Evolutionary conservation across 2,797 vertebrate species (phyloP).

Genomic region (Malurus splendens): DNA sequence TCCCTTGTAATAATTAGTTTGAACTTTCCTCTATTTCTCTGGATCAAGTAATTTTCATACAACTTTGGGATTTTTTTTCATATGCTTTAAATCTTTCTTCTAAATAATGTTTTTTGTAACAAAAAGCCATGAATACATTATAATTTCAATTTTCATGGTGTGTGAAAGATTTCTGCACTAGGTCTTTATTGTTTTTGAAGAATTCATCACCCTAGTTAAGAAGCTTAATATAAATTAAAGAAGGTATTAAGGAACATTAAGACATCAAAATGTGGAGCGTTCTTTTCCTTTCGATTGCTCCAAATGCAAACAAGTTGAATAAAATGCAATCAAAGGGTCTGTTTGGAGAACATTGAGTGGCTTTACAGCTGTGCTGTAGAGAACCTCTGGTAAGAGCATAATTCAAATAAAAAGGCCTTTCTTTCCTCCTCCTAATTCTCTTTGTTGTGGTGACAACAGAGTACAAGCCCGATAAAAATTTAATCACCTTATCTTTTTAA

Average conservation of each 20-base stretch:
- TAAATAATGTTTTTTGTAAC: constrained; percentile 32
- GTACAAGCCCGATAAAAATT: constrained; percentile 75
- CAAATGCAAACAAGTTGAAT: constrained; percentile 72
- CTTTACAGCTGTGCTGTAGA: constrained; percentile 69
- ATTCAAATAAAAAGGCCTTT: constrained; percentile 64
- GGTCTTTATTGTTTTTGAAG: constrained; percentile 78
- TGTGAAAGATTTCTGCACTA: constrained; percentile 66
- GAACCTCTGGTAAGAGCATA: constrained; percentile 63
- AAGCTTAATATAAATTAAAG: constrained; percentile 83
- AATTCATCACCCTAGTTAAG: constrained; percentile 78
- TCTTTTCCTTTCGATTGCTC: constrained; percentile 64
- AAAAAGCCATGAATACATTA: constrained; percentile 52
- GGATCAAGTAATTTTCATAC: constrained; percentile 47
- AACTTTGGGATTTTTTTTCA: constrained; percentile 42
- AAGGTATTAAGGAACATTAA: constrained; percentile 81
- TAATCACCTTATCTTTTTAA: constrained; percentile 82
- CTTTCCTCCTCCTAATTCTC: constrained; percentile 69
- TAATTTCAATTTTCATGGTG: constrained; percentile 69
- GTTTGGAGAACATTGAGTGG: constrained; percentile 67
- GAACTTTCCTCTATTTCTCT: constrained; percentile 33
- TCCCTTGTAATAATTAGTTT: constrained; percentile 33
- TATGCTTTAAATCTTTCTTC: constrained; percentile 55
- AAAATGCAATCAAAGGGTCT: constrained; percentile 76
- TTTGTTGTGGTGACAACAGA: constrained; percentile 75
- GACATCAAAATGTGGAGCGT: constrained; percentile 77